Percentiles rank a stretch among this genome's conserved stretches.
Conservation (phyloP, 2,113 vertebrate genomes). For the Cochlearius cochlearius region DNA sequence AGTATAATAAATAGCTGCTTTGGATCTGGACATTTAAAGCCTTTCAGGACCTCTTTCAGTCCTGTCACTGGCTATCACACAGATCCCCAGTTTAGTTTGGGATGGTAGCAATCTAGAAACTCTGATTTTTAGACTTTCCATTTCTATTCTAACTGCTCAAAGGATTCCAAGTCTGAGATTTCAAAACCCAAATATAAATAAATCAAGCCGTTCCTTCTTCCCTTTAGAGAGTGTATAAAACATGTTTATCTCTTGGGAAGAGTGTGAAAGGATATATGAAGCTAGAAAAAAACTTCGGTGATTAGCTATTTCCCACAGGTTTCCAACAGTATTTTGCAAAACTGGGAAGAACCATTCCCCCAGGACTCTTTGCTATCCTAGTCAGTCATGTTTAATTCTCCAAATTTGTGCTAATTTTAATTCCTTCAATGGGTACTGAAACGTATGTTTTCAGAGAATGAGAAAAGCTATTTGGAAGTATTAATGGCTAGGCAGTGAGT, state of each 20-base stretch:
- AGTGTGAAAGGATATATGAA: background rate
- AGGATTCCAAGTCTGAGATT: background rate
- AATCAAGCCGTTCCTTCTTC: background rate
- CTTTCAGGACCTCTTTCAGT: background rate
- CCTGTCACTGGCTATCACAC: background rate
- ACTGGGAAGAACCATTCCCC: background rate
- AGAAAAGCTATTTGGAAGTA: background rate
- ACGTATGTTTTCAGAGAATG: background rate
- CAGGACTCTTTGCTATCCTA: background rate
- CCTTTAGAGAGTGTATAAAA: background rate
- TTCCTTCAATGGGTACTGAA: background rate
- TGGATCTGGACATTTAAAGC: background rate
- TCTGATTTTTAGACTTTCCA: background rate
- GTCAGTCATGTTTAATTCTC: background rate
- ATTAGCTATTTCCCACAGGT: background rate
- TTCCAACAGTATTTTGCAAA: background rate
- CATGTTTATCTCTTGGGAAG: background rate
- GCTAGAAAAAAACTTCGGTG: background rate
- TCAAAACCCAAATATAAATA: background rate
- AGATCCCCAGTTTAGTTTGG: background rate
- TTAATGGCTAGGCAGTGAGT: background rate
- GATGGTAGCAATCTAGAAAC: background rate
- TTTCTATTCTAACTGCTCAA: background rate
- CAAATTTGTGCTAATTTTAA: background rate
- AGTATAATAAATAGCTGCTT: background rate